Evolutionary conservation across 2,888 invertebrate species (phyloP).

Genomic region (Meliscaeva auricollis): DNA sequence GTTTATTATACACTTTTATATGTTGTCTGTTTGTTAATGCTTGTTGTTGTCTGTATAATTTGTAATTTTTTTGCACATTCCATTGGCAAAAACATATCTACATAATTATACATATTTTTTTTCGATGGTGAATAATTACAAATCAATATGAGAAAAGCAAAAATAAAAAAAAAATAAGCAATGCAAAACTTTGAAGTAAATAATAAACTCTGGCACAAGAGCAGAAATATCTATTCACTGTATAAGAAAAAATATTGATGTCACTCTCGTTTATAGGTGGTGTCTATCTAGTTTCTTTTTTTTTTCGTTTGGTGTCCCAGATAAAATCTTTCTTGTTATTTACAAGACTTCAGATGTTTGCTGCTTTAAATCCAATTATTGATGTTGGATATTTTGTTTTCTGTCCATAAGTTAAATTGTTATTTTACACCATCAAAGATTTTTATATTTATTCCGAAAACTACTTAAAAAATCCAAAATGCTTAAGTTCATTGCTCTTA

Average conservation of each 20-base stretch:
- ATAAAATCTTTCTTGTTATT: conserved; percentile 22
- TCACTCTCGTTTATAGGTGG: conserved; percentile 28
- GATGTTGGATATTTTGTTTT: neutral
- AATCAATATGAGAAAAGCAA: conserved; percentile 59
- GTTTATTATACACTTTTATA: conserved; percentile 14
- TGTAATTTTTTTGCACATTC: conserved; percentile 36
- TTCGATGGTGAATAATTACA: conserved; percentile 62
- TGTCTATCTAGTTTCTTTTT: conserved; percentile 21
- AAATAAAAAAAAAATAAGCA: conserved; percentile 27
- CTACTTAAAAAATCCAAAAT: too few relatives aligned
- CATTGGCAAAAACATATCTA: conserved; percentile 52
- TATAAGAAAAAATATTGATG: conserved; percentile 12
- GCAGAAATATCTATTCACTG: neutral
- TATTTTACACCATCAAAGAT: too few relatives aligned
- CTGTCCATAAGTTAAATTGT: neutral
- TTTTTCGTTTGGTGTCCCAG: conserved; percentile 22
- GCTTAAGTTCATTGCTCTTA: too few relatives aligned
- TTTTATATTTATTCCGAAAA: too few relatives aligned
- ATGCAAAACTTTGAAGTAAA: conserved; percentile 57
- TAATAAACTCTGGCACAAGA: conserved; percentile 34
- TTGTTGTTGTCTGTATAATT: conserved; percentile 31
- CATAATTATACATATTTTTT: conserved; percentile 4
- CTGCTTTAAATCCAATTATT: conserved; percentile 6
- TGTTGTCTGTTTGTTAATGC: conserved; percentile 31
- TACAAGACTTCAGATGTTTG: neutral